These are phyloP conservation scores for Chymomyza costata DNA, from an alignment of 1,140 invertebrate species.

Conservation along the genomic window DNA sequence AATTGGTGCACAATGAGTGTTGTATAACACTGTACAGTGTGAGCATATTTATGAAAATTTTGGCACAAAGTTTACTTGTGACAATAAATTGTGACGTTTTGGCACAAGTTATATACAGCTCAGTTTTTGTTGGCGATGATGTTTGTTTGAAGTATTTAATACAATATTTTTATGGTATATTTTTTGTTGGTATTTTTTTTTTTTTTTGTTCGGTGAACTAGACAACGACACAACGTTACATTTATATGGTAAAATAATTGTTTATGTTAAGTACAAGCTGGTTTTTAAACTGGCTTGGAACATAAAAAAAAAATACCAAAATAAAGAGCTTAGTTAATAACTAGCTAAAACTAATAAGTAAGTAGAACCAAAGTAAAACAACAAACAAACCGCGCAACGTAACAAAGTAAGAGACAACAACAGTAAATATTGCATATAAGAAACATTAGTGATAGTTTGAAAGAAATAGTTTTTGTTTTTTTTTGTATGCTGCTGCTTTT, in stretches of 20 bases:
- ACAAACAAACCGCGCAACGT: conserved; percentile 14
- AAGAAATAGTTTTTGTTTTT: conserved; percentile 1
- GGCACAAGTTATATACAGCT: too few species aligned
- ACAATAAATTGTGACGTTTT: too few species aligned
- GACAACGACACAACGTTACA: conserved; percentile 70
- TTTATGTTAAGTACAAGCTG: too few species aligned
- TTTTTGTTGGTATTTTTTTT: conserved; percentile 30
- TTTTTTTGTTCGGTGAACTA: conserved; percentile 43
- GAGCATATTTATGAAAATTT: not conserved
- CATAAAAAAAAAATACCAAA: conserved; percentile 2
- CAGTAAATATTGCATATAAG: conserved; percentile 19
- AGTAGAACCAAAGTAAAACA: too few species aligned
- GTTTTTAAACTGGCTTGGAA: too few species aligned
- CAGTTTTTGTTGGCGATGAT: too few species aligned
- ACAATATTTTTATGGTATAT: too few species aligned
- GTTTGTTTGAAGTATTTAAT: too few species aligned
- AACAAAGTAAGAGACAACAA: conserved; percentile 12
- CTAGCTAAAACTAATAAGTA: too few species aligned
- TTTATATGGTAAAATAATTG: conserved; percentile 43
- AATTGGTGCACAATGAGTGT: conserved; percentile 17
- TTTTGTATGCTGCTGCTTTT: conserved; percentile 1
- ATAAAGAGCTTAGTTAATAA: too few species aligned
- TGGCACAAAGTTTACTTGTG: too few species aligned
- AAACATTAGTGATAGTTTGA: conserved; percentile 10
- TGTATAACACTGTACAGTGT: conserved; percentile 36